Evolutionary conservation across 2,113 vertebrate genomes (phyloP).

Genomic region (Chauna torquata): DNA sequence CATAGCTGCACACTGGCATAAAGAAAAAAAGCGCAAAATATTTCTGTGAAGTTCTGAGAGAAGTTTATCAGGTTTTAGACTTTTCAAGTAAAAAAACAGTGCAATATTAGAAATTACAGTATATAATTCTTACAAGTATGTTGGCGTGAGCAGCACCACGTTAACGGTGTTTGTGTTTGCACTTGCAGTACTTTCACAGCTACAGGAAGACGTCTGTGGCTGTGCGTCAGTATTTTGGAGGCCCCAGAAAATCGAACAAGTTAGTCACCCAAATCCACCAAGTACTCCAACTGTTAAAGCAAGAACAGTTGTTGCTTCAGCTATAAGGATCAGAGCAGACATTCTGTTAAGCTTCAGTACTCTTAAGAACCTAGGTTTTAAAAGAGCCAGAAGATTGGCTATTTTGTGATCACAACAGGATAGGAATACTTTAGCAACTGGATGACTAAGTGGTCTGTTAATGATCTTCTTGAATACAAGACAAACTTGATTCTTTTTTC

Average conservation of each 20-base stretch:
- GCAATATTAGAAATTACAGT: background rate
- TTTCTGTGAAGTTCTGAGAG: background rate
- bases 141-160: background rate
- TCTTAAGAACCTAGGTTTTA: background rate
- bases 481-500: background rate
- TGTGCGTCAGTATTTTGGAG: background rate
- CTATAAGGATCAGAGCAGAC: background rate
- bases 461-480: background rate
- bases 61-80: background rate
- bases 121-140: background rate
- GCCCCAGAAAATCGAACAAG: background rate
- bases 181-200: background rate
- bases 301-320: background rate
- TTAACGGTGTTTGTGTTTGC: background rate
- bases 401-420: background rate
- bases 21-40: background rate
- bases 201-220: background rate
- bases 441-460: background rate
- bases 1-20: background rate
- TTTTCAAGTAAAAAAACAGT: background rate
- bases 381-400: background rate
- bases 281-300: background rate
- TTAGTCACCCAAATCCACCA: background rate
- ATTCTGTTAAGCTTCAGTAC: background rate
- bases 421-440: background rate